Conservation (phyloP, 2,797 vertebrate species). For the Pogonophryne albipinna region DNA sequence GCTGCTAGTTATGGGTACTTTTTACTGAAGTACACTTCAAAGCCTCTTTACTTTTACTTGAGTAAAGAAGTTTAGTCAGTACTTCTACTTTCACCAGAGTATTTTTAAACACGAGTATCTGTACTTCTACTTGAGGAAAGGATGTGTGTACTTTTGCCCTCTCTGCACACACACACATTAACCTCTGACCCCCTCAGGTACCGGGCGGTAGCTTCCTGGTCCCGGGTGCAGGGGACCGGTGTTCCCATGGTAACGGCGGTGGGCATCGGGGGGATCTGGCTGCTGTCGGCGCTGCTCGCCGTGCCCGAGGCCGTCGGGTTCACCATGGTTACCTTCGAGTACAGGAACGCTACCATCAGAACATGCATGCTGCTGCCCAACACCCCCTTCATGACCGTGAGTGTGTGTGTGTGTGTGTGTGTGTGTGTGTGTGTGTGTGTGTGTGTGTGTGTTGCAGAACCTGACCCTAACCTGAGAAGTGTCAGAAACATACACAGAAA, state of each 20-base stretch:
- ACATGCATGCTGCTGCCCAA: conserved; percentile 91
- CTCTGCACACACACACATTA: neutral
- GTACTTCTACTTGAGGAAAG: no score
- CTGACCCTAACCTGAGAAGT: no score
- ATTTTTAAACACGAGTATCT: no score
- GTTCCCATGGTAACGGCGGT: conserved; percentile 90
- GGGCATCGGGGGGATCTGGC: conserved; percentile 93
- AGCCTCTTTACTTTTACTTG: no score
- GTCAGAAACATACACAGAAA: no score
- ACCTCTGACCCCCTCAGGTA: conserved; percentile 77
- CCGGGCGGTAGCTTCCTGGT: conserved; percentile 96
- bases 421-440: no score
- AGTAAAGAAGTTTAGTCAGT: no score
- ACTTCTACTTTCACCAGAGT: no score
- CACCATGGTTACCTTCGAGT: conserved; percentile 86
- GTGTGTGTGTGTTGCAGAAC: no score
- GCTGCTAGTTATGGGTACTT: no score
- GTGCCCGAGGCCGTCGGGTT: conserved; percentile 94
- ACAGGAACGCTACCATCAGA: conserved; percentile 80
- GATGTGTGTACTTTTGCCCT: no score
- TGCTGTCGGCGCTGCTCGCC: conserved; percentile 90
- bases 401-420: conserved; percentile 8
- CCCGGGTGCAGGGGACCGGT: conserved; percentile 91
- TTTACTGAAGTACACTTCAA: no score
- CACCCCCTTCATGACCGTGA: conserved; percentile 84